phyloP scores from a whole-genome alignment of 2,797 vertebrate genomes.

The Rhynchonycteris naso region DNA sequence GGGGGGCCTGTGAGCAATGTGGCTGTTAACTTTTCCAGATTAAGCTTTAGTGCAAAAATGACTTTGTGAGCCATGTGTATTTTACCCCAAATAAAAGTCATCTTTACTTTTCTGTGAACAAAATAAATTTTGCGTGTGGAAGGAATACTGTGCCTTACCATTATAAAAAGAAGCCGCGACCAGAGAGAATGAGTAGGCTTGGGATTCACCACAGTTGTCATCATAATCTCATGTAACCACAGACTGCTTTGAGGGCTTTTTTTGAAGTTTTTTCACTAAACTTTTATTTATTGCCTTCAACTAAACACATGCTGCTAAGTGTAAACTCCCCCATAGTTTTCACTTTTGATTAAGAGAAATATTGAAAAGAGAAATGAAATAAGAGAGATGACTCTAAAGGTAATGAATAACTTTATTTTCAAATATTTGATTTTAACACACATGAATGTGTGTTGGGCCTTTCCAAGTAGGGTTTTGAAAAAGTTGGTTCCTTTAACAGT shows the following conservation, averaged over 20 bases:
- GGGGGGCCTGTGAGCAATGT: neutral
- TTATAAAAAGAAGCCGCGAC: neutral
- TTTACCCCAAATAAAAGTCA: neutral
- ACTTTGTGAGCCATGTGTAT: neutral
- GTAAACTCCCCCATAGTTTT: neutral
- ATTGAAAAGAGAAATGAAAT: neutral
- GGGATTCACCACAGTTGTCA: neutral
- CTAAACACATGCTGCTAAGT: neutral
- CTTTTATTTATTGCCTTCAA: constrained; percentile 32
- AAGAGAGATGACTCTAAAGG: neutral
- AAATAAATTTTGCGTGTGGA: neutral
- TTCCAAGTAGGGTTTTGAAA: constrained; percentile 8
- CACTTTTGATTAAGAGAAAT: constrained; percentile 24
- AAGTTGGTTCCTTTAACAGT: neutral
- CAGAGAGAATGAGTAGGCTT: neutral
- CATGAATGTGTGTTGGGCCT: neutral
- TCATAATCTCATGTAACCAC: neutral
- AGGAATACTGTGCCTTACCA: neutral
- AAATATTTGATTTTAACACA: neutral
- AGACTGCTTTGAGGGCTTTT: neutral
- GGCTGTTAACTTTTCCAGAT: constrained; percentile 20
- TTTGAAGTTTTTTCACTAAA: neutral
- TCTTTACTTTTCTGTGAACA: neutral
- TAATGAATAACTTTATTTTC: constrained; percentile 5
- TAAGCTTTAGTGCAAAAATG: neutral